Evolutionary conservation across 1,140 invertebrate genomes (phyloP), one percentile per base, ranked within the genome.

Genomic region (Galleria mellonella): DNA sequence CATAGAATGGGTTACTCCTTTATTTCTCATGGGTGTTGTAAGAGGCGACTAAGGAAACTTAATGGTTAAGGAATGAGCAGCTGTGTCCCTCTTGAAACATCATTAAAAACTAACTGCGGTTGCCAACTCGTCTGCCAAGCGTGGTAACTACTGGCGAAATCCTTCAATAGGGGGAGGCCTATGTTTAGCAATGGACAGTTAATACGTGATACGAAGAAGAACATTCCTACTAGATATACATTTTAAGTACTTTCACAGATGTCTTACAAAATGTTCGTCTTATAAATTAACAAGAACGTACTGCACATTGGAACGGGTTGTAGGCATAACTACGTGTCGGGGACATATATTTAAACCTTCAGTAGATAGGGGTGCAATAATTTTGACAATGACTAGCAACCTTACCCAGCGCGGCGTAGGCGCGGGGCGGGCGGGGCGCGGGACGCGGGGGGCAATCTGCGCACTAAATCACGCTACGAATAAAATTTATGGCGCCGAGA

Each of bases 401-500:
- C 77, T 82, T 77, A 72, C 74, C 72, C 66, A 66, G 74, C 68
- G 81, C 72, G 77, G 77, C 71, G 78, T 78, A 83, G 78, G 79
- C 82, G 73, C 76, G 76, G 76, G 76, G 72, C 47, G 64, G 37
- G 62, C 47, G 69, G 17, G 17, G 17, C 6, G 17, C 17, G 55
- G 47, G 4, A 64, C 42, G 64, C 62, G 74, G 65, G 75, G 69
- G 76, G 78, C 82, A 87, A 87, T 87, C 86, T 87, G 76, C 73
- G 84, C 86, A 85, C 83, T 87, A 87, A 87, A 87, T 87, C 86
- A 87, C 84, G 86, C 83, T 87, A 84, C 86, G 86, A 87, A 87
- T 87, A 87, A 87, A 87, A 87, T 87, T 87, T 87, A 87, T 87
- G 86, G 86, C 77, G 78, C 79, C 84, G 83, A 87, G 86, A 87